Percentiles rank a stretch among this genome's conserved stretches.
Evolutionary conservation across 2,888 invertebrate species (phyloP).

Genomic region (Mantis religiosa): DNA sequence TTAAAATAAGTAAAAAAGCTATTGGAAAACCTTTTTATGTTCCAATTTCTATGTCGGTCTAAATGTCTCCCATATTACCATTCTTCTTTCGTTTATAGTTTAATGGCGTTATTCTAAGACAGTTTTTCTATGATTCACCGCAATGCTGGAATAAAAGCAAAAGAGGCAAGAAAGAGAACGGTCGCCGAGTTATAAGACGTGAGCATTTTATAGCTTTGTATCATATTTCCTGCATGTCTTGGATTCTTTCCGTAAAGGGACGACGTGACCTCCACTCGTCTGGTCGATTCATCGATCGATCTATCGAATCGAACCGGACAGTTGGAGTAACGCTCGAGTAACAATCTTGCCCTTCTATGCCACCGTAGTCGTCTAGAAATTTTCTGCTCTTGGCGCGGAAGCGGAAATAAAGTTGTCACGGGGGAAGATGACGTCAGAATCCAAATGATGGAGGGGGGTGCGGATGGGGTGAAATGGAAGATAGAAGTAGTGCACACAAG

Average conservation of each 20-base stretch:
- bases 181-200: background rate
- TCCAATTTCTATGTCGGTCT: too few relatives aligned
- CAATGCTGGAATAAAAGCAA: background rate
- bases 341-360: background rate
- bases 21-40: too few relatives aligned
- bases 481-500: background rate
- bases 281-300: background rate
- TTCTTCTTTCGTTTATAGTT: background rate
- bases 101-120: background rate
- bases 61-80: background rate
- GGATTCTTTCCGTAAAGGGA: background rate
- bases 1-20: too few relatives aligned
- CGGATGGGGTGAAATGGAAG: background rate
- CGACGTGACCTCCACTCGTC: background rate
- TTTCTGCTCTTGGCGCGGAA: background rate
- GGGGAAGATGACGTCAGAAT: slow-evolving; percentile 6
- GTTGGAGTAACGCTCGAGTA: background rate
- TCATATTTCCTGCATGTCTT: background rate
- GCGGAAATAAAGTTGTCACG: slow-evolving; percentile 15
- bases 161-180: too few relatives aligned
- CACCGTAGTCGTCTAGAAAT: background rate
- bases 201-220: background rate
- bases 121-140: background rate
- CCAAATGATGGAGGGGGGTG: background rate
- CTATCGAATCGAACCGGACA: background rate